phyloP scores from a whole-genome alignment of 2,888 invertebrate genomes.

The Ophion ventricosus region DNA sequence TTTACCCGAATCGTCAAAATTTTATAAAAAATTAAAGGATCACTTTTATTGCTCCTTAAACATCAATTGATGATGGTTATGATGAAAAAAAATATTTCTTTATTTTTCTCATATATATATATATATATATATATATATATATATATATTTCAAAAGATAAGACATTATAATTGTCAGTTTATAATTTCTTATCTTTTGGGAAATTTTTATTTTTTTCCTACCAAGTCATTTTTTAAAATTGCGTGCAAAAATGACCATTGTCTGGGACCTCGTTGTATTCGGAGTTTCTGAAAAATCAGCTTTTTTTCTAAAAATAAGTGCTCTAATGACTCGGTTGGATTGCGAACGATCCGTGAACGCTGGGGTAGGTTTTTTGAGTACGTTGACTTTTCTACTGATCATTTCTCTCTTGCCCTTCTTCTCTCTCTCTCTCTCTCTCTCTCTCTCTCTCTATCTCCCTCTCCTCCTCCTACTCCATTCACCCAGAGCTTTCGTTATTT shows the following conservation, averaged over 20 bases:
- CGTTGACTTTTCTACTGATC: slow-evolving; percentile 28
- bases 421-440: slow-evolving; percentile 45
- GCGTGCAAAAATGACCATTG: neutral
- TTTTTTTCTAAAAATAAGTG: slow-evolving; percentile 23
- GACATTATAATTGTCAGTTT: no score
- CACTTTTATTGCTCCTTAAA: no score
- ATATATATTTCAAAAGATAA: no score
- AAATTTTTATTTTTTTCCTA: no score
- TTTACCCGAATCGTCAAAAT: no score
- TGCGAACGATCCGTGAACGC: slow-evolving; percentile 28
- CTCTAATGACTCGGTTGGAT: slow-evolving; percentile 42
- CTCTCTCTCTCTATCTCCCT: slow-evolving; percentile 48
- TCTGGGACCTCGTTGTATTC: neutral
- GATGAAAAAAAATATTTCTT: no score
- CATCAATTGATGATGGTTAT: no score
- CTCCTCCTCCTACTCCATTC: slow-evolving; percentile 66
- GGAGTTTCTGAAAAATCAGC: neutral
- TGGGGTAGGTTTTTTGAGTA: slow-evolving; percentile 30
- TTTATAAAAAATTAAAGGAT: no score
- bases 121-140: no score
- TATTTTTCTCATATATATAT: no score
- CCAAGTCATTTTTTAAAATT: no score
- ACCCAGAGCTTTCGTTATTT: slow-evolving; percentile 57
- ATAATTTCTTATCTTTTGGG: no score
- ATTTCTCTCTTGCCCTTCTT: slow-evolving; percentile 18